Conservation (phyloP, 2,888 invertebrate genomes). For the Lepidochrysops patricia region DNA sequence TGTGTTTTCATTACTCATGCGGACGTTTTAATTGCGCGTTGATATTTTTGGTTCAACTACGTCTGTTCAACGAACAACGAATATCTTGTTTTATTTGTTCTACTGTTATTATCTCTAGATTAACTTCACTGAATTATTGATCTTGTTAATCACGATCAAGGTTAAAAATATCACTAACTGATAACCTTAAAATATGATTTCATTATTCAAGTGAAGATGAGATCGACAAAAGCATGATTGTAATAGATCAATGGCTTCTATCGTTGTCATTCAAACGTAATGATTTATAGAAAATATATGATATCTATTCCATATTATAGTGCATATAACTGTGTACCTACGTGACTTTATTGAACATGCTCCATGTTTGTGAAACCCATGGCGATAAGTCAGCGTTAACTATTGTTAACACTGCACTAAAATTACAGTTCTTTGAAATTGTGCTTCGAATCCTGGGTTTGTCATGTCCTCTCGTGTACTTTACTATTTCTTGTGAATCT, state of each 20-base stretch:
- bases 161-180: background rate
- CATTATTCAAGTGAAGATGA: background rate
- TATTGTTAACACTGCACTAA: background rate
- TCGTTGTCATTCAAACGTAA: background rate
- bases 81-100: background rate
- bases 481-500: background rate
- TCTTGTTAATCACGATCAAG: background rate
- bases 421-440: background rate
- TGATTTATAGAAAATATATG: no score
- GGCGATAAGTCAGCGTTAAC: slow-evolving; percentile 7
- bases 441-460: background rate
- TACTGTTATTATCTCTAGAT: background rate
- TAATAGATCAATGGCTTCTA: background rate
- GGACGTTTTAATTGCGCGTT: background rate
- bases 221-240: background rate
- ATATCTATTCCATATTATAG: background rate
- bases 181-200: background rate
- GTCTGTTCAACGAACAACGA: background rate
- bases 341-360: slow-evolving; percentile 5
- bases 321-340: background rate
- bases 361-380: background rate
- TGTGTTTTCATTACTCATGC: background rate
- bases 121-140: background rate
- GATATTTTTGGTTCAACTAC: background rate
- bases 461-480: background rate